Conservation (phyloP, 2,113 vertebrate genomes). For the Tragelaphus strepsiceros region DNA sequence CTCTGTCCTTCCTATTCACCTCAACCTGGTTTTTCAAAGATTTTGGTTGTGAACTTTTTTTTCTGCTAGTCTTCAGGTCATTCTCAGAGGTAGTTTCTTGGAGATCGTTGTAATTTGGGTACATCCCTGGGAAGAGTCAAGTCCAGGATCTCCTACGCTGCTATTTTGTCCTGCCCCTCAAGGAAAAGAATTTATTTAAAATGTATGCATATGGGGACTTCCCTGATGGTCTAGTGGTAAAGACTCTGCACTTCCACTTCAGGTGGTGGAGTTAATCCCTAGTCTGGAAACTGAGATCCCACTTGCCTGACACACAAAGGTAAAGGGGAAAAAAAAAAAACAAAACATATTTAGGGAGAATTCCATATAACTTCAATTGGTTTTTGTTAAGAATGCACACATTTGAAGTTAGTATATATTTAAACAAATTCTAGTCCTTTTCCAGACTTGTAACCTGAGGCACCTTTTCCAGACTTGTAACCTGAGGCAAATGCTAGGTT, state of each 20-base stretch:
- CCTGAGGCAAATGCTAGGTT: background rate
- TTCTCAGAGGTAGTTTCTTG: background rate
- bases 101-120: background rate
- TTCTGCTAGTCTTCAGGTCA: background rate
- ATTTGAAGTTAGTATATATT: background rate
- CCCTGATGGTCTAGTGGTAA: background rate
- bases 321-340: background rate
- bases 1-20: background rate
- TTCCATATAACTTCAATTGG: background rate
- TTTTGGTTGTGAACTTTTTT: background rate
- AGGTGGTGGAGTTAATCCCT: background rate
- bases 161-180: background rate
- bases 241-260: accelerated
- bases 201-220: background rate
- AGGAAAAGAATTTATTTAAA: background rate
- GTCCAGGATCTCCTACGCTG: background rate
- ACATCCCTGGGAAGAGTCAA: background rate
- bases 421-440: background rate
- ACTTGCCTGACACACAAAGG: background rate
- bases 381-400: background rate
- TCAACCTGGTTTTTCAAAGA: background rate
- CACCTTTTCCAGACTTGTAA: background rate
- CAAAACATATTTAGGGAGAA: background rate
- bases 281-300: background rate
- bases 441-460: background rate